Percentiles rank a stretch among this genome's conserved stretches.
These are phyloP conservation scores for Stenopsyche tienmushanensis DNA, from an alignment of 1,140 invertebrate genomes.

Conservation along the genomic window DNA sequence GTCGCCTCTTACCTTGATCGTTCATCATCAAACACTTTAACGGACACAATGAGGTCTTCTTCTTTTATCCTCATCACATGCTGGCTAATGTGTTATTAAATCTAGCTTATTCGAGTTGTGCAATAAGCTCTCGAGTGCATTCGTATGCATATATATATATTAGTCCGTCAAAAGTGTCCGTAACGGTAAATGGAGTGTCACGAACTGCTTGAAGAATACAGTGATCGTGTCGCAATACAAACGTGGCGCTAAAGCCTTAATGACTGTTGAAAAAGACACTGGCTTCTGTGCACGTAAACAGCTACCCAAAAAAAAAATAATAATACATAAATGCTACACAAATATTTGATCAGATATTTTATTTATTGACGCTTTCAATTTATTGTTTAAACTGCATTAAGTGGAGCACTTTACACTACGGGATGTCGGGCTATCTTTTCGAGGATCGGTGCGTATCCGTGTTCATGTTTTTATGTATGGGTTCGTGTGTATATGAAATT, in stretches of 20 bases:
- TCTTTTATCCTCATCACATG: neutral
- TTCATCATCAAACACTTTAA: neutral
- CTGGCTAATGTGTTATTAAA: conserved; percentile 22
- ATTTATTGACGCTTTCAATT: neutral
- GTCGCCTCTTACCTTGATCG: neutral
- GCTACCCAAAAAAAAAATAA: neutral
- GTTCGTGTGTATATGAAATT: conserved; percentile 4
- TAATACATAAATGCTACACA: neutral
- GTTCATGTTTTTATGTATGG: neutral
- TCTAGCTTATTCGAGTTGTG: conserved; percentile 11
- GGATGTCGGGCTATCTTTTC: neutral
- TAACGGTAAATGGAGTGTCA: conserved; percentile 15
- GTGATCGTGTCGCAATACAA: conserved; percentile 3
- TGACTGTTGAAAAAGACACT: conserved; percentile 6
- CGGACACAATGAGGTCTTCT: conserved; percentile 8
- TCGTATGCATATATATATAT: neutral
- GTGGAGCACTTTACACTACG: neutral
- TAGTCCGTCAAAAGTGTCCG: conserved; percentile 8
- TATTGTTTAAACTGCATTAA: neutral
- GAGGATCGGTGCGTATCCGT: neutral
- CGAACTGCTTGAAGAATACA: neutral
- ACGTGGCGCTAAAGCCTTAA: conserved; percentile 14
- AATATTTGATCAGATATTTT: neutral
- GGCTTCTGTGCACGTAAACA: neutral
- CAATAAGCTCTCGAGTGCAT: neutral